Evolutionary conservation across 2,888 invertebrate genomes (phyloP).

Genomic region (Drosophila quasianomalipes): DNA sequence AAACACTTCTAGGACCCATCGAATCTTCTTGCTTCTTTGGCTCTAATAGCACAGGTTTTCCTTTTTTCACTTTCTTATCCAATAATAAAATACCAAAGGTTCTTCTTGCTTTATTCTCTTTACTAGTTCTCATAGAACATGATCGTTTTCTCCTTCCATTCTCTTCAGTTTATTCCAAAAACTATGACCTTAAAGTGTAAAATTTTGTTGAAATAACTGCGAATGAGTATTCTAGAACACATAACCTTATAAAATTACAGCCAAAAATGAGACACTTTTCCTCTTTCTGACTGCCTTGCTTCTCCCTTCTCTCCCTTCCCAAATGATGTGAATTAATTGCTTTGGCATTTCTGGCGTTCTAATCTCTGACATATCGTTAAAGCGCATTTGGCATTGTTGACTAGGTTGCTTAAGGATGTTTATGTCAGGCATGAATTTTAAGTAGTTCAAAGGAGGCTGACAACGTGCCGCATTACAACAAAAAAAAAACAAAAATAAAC

Average conservation of each 20-base stretch:
- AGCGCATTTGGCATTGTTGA: constrained; percentile 69
- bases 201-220: not conserved
- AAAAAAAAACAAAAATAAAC: not conserved
- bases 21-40: not conserved
- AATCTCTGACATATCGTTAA: constrained; percentile 79
- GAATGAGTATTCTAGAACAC: constrained; percentile 10
- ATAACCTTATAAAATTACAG: constrained; percentile 7
- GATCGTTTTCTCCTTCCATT: not conserved
- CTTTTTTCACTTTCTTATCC: not conserved
- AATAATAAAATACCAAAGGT: not conserved
- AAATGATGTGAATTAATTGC: constrained; percentile 66
- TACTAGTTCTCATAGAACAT: not conserved
- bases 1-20: not conserved
- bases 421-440: constrained; percentile 79
- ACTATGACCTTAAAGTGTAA: not conserved
- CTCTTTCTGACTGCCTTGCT: not conserved
- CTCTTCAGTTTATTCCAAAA: not conserved
- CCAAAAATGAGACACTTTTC: constrained; percentile 15
- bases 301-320: not conserved
- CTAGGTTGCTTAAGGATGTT: constrained; percentile 75
- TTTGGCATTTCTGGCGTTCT: constrained; percentile 54
- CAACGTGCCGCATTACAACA: constrained; percentile 39
- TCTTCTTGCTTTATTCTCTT: not conserved
- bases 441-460: constrained; percentile 67
- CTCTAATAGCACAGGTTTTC: not conserved